Percentiles rank a stretch among this genome's conserved stretches.
phyloP scores from a whole-genome alignment of 2,888 invertebrate species.

The Eupithecia abbreviata region DNA sequence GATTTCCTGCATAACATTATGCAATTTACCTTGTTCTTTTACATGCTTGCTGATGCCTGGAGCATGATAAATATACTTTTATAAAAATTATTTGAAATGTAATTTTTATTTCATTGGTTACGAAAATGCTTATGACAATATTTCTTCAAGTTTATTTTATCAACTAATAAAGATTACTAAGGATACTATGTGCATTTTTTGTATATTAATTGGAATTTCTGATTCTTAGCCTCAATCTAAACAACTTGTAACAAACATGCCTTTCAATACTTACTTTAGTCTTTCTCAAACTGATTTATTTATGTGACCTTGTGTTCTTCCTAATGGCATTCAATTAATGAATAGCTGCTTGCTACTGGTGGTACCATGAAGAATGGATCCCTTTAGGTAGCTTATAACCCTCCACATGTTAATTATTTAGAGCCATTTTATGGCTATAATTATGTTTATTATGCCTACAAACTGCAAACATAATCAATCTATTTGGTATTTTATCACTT shows the following conservation, averaged over 20 bases:
- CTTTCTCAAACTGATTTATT: slow-evolving; percentile 25
- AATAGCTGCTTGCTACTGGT: slow-evolving; percentile 16
- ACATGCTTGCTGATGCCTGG: neutral
- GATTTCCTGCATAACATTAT: slow-evolving; percentile 4
- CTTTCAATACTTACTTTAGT: neutral
- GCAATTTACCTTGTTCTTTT: neutral
- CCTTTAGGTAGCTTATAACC: neutral
- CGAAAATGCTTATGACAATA: neutral
- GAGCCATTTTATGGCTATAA: neutral
- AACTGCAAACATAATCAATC: neutral
- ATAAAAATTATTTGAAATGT: neutral
- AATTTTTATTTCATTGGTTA: neutral
- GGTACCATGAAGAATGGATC: neutral
- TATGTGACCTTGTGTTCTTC: slow-evolving; percentile 31
- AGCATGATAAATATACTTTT: neutral
- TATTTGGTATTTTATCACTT: neutral
- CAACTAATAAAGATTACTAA: neutral
- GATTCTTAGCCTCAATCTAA: neutral
- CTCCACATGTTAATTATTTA: neutral
- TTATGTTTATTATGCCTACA: neutral
- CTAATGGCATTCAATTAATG: slow-evolving; percentile 35
- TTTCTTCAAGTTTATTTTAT: neutral
- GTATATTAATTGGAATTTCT: neutral
- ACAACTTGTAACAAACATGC: neutral
- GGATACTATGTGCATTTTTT: neutral